Evolutionary conservation across 2,888 invertebrate species (phyloP).

Genomic region (Adelphocoris suturalis): DNA sequence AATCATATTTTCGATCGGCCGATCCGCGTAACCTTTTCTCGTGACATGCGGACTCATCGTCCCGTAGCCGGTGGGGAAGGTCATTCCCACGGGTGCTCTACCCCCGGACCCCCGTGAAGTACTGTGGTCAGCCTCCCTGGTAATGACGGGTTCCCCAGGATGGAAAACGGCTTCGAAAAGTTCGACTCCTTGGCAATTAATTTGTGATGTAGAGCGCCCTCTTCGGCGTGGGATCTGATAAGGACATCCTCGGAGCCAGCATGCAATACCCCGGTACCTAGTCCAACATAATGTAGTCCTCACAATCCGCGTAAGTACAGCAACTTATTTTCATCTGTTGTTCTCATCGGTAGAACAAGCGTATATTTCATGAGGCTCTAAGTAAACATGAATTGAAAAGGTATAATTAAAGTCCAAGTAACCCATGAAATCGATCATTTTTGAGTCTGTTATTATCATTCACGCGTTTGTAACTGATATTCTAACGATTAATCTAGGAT

Average conservation of each 20-base stretch:
- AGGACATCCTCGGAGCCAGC: not conserved
- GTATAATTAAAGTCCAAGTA: conserved; percentile 40
- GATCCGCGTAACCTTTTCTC: conserved; percentile 47
- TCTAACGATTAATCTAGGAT: no score
- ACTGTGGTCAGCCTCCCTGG: conserved; percentile 37
- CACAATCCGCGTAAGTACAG: conserved; percentile 26
- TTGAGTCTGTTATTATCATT: no score
- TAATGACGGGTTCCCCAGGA: conserved; percentile 52
- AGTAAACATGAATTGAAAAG: conserved; percentile 43
- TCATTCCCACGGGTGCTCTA: conserved; percentile 29
- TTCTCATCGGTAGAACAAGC: conserved; percentile 1
- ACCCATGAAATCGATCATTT: not conserved
- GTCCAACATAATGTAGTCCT: conserved; percentile 55
- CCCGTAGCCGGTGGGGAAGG: not conserved
- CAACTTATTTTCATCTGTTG: not conserved
- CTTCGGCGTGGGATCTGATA: conserved; percentile 57
- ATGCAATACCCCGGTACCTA: conserved; percentile 53
- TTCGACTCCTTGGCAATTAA: conserved; percentile 59
- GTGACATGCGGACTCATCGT: conserved; percentile 44
- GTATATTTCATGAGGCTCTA: conserved; percentile 42
- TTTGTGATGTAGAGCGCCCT: conserved; percentile 64
- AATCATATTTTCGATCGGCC: not conserved
- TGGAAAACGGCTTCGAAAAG: not conserved
- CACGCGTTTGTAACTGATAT: no score
- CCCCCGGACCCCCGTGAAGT: conserved; percentile 35